Base-by-base conservation (phyloP, 2,888 invertebrate species). In the Philereme transversata region DNA sequence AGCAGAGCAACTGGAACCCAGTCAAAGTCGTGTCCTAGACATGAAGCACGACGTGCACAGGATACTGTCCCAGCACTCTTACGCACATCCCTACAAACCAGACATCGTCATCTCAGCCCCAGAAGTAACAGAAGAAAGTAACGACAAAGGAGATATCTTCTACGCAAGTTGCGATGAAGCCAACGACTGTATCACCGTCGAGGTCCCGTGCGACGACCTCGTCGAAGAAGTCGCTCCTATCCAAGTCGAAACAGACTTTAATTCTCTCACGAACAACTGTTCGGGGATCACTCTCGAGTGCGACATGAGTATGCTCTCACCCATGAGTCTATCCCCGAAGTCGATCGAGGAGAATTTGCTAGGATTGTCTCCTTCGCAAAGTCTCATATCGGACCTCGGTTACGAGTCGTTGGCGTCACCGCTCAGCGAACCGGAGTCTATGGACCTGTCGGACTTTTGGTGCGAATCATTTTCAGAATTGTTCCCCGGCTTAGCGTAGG, bases 1-100 rank as follows among this genome's bases (percentile, higher is more conserved):
- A 96, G 80, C 97, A 97, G 89, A 96, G 94, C 87, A 95, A 93
- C 76, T 97, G 97, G 97, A 97, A 96, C 84, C 97, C 97, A 73
- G 93, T 96, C 79, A 93, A 94, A 73, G 89, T 93, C 82, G 81
- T 83, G 74, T 92, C 89, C n/a, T 93, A 91, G 86, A 88, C 75
- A 77, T 83, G 52, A 87, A 87, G 67, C 90, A 86, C 60, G 90
- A 92, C 70, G 83, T 90, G 35, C 77, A 90, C 85, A 86, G 87
- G 78, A 91, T 93, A 90, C 75, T 92, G 78, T 77, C 84, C 35
- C 93, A 92, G 74, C 93, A 93, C 80, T 93, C 92, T 8, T 93
- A 93, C 72, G 93, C 93, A 73, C 90, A 92, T 83, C 90, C 91
- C 82, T 90, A 88, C 82, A 77, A 70, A 57, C 59, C 63, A 38